Evolutionary conservation across 2,888 invertebrate species (phyloP).

Genomic region (Ctena decussata): DNA sequence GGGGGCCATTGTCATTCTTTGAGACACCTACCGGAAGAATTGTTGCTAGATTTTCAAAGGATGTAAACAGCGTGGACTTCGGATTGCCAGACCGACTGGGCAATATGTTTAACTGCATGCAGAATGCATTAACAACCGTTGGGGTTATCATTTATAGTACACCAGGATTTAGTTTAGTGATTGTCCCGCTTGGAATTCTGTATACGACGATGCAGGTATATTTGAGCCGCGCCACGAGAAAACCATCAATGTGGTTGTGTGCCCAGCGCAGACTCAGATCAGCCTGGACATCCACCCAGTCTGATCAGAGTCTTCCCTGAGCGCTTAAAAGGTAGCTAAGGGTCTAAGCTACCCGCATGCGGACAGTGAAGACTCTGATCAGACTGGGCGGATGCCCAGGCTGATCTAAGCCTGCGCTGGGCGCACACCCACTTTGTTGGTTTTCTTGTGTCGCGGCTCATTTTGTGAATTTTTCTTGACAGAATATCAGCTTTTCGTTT

Average conservation of each 20-base stretch:
- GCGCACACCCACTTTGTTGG: no score
- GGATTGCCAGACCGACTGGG: neutral
- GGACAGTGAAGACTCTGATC: no score
- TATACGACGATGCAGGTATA: neutral
- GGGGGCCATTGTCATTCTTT: slow-evolving; percentile 84
- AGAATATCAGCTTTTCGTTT: neutral
- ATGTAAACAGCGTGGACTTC: neutral
- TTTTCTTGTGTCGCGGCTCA: no score
- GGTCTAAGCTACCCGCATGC: no score
- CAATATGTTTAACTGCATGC: neutral
- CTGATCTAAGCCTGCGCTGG: no score
- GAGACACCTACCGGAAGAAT: slow-evolving; percentile 87
- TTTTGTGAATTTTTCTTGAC: neutral
- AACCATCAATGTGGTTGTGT: no score
- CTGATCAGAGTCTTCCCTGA: no score
- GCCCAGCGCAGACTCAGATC: no score
- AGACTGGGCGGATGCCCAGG: no score
- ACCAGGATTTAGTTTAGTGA: neutral
- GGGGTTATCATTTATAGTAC: neutral
- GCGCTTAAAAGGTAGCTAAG: no score
- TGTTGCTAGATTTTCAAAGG: slow-evolving; percentile 66
- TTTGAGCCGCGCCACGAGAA: no score
- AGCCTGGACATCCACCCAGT: no score
- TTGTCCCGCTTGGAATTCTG: neutral
- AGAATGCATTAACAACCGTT: neutral